Conservation (phyloP, 2,113 vertebrate genomes). For the Cavia aperea region DNA sequence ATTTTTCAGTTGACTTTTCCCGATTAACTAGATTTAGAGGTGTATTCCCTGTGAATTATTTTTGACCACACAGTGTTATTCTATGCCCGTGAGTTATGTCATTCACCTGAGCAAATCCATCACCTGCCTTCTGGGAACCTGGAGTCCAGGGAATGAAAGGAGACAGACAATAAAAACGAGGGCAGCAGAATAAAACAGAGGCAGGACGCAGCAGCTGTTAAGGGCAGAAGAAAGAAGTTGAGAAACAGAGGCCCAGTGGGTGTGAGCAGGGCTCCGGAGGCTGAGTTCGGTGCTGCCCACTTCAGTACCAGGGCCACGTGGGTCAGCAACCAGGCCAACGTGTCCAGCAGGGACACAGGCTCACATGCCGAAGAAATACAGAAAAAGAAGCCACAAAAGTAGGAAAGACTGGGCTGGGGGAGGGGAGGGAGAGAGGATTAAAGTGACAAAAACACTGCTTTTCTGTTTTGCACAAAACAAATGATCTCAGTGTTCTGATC, state of each 20-base stretch:
- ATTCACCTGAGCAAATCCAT: background rate
- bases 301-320: background rate
- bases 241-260: background rate
- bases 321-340: background rate
- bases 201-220: too few relatives aligned
- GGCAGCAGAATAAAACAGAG: background rate
- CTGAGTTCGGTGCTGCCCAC: background rate
- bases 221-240: background rate
- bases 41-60: background rate
- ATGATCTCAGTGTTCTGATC: background rate
- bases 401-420: background rate
- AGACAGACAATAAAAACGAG: background rate
- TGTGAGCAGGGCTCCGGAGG: background rate
- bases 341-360: background rate
- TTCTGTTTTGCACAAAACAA: background rate
- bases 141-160: background rate
- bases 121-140: background rate
- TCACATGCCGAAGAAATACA: background rate
- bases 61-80: background rate
- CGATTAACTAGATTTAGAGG: background rate
- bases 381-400: background rate
- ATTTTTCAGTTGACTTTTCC: background rate
- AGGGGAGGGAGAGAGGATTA: background rate
- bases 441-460: background rate
- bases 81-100: background rate